Evolutionary conservation across 2,797 vertebrate species (phyloP).

Genomic region (Centropyge bicolor): DNA sequence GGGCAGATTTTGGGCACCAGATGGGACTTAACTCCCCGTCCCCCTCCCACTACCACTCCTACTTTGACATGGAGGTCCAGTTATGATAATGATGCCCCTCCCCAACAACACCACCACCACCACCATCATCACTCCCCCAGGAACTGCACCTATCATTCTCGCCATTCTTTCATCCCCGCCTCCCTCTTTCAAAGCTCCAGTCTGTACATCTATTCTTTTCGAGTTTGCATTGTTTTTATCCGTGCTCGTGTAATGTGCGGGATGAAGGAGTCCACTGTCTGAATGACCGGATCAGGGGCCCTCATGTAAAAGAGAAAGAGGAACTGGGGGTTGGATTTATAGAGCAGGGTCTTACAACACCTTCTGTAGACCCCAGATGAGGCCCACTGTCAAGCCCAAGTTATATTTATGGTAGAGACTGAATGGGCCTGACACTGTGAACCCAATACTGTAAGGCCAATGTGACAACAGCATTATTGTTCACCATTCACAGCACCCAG

Average conservation of each 20-base stretch:
- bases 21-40: conserved; percentile 72
- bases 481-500: conserved; percentile 33
- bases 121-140: conserved; percentile 51
- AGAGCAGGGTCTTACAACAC: conserved; percentile 50
- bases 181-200: conserved; percentile 46
- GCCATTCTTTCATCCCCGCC: conserved; percentile 43
- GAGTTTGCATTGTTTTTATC: conserved; percentile 53
- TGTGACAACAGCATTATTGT: conserved; percentile 65
- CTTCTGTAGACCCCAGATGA: conserved; percentile 67
- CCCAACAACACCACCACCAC: conserved; percentile 14
- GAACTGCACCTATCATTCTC: conserved; percentile 53
- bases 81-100: conserved; percentile 76
- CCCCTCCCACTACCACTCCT: conserved; percentile 56
- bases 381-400: conserved; percentile 68
- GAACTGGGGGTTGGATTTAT: conserved; percentile 57
- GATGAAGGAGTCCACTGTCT: conserved; percentile 43
- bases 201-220: conserved; percentile 27
- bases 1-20: conserved; percentile 82
- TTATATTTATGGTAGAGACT: conserved; percentile 74
- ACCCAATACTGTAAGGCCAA: conserved; percentile 52
- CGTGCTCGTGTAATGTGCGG: conserved; percentile 44
- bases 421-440: conserved; percentile 68
- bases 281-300: conserved; percentile 58
- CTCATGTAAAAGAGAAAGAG: conserved; percentile 54
- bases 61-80: conserved; percentile 69